Percentiles rank a stretch among this genome's conserved stretches.
These are phyloP conservation scores for Drosophila greeni DNA, from an alignment of 2,888 invertebrate species.

Conservation along the genomic window DNA sequence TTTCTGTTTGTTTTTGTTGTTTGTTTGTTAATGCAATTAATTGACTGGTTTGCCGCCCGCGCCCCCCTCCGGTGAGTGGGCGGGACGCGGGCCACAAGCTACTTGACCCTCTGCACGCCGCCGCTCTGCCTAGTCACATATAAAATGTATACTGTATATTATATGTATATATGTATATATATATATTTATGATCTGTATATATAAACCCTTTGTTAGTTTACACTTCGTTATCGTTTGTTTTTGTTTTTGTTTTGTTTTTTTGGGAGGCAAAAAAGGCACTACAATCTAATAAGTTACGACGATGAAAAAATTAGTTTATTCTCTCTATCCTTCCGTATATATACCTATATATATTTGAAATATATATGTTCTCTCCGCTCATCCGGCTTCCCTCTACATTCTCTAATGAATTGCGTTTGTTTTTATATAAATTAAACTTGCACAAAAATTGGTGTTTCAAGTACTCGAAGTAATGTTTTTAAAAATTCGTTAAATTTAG, in stretches of 20 bases:
- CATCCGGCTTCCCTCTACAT: slow-evolving; percentile 4
- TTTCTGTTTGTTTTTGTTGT: slow-evolving; percentile 1
- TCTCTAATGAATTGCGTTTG: slow-evolving; percentile 15
- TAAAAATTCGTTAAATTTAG: slow-evolving; percentile 58
- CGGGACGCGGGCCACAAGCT: slow-evolving; percentile 31
- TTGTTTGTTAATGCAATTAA: slow-evolving; percentile 53
- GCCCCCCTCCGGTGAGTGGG: slow-evolving; percentile 28
- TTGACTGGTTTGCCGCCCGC: slow-evolving; percentile 56
- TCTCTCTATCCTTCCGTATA: slow-evolving; percentile 33
- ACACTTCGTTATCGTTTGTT: slow-evolving; percentile 36
- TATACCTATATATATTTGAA: slow-evolving; percentile 28
- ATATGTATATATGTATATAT: slow-evolving; percentile 32
- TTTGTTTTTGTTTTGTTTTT: slow-evolving; percentile 42
- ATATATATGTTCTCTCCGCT: slow-evolving; percentile 22
- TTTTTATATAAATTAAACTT: slow-evolving; percentile 37
- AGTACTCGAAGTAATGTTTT: slow-evolving; percentile 65
- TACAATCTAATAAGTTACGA: slow-evolving; percentile 75
- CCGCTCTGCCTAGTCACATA: slow-evolving; percentile 40
- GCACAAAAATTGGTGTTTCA: slow-evolving; percentile 63
- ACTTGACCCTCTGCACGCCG: slow-evolving; percentile 20
- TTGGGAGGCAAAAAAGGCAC: slow-evolving; percentile 75
- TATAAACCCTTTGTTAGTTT: slow-evolving; percentile 51
- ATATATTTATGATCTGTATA: slow-evolving; percentile 41
- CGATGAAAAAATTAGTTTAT: slow-evolving; percentile 47
- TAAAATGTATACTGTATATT: slow-evolving; percentile 39